phyloP scores from a whole-genome alignment of 2,797 vertebrate genomes.

The Hypotaenidia philippensis region DNA sequence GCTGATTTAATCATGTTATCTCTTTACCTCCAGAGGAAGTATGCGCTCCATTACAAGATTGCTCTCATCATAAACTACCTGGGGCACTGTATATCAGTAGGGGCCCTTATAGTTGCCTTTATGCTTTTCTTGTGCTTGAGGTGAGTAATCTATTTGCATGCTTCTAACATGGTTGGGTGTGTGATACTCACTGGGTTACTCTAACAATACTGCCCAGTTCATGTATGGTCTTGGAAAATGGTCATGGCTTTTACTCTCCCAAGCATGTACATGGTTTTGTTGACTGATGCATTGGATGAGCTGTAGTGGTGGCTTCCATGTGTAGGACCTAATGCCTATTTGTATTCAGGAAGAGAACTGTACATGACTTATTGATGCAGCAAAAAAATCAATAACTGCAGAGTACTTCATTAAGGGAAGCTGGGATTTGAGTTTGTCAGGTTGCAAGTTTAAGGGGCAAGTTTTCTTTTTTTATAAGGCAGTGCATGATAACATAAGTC shows the following conservation, averaged over 20 bases:
- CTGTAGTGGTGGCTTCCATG: not conserved
- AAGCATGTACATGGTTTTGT: not conserved
- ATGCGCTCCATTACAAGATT: slow-evolving; percentile 94
- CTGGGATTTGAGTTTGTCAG: not conserved
- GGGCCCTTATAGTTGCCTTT: slow-evolving; percentile 93
- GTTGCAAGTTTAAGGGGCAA: not conserved
- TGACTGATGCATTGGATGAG: not conserved
- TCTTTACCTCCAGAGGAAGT: slow-evolving; percentile 88
- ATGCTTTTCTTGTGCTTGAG: slow-evolving; percentile 95
- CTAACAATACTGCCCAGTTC: not conserved
- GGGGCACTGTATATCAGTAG: slow-evolving; percentile 95
- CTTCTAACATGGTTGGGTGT: not conserved
- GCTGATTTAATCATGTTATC: slow-evolving; percentile 66
- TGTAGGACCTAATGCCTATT: not conserved
- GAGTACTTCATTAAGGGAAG: not conserved
- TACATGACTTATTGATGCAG: slow-evolving; percentile 1
- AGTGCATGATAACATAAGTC: not conserved
- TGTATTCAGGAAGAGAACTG: not conserved
- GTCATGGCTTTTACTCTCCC: not conserved
- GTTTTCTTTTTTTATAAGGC: not conserved
- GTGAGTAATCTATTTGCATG: slow-evolving; percentile 83
- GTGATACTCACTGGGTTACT: not conserved
- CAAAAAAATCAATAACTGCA: not conserved
- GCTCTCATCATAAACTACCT: slow-evolving; percentile 98
- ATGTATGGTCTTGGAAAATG: not conserved